Evolutionary conservation across 2,797 vertebrate species (phyloP).

Genomic region (Acipenser ruthenus): DNA sequence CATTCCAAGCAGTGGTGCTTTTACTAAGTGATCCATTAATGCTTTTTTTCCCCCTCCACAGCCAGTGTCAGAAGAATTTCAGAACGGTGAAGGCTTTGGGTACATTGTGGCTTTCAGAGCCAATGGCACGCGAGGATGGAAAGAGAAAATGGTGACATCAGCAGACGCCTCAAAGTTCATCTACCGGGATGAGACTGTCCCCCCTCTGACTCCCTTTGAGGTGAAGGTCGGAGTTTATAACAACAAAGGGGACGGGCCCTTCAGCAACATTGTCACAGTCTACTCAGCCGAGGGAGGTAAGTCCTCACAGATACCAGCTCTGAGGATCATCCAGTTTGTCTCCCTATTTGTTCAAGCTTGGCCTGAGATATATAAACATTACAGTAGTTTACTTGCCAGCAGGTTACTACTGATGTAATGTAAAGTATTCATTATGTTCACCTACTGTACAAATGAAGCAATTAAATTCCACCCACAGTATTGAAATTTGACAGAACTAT

Average conservation of each 20-base stretch:
- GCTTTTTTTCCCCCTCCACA: constrained; percentile 28
- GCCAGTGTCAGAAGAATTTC: constrained; percentile 95
- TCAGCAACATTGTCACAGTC: constrained; percentile 84
- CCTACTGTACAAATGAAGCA: no score
- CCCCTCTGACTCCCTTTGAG: constrained; percentile 91
- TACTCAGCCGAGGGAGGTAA: constrained; percentile 90
- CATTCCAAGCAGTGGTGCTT: neutral
- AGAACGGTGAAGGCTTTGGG: constrained; percentile 92
- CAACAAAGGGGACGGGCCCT: constrained; percentile 93
- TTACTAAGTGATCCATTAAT: neutral
- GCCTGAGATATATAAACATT: neutral
- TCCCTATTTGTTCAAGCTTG: no score
- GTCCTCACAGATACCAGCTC: constrained; percentile 25
- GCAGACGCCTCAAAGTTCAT: constrained; percentile 90
- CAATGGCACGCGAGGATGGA: constrained; percentile 91
- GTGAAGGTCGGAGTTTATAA: constrained; percentile 96
- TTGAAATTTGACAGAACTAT: no score
- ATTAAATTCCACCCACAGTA: no score
- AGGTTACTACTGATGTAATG: no score
- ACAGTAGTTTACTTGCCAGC: no score
- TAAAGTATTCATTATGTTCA: no score
- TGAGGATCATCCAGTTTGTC: no score
- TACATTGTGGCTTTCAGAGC: constrained; percentile 95
- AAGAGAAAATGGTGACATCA: constrained; percentile 95
- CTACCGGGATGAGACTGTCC: constrained; percentile 91